Conservation (phyloP, 1,140 invertebrate species). For the Lepidurus apus region DNA sequence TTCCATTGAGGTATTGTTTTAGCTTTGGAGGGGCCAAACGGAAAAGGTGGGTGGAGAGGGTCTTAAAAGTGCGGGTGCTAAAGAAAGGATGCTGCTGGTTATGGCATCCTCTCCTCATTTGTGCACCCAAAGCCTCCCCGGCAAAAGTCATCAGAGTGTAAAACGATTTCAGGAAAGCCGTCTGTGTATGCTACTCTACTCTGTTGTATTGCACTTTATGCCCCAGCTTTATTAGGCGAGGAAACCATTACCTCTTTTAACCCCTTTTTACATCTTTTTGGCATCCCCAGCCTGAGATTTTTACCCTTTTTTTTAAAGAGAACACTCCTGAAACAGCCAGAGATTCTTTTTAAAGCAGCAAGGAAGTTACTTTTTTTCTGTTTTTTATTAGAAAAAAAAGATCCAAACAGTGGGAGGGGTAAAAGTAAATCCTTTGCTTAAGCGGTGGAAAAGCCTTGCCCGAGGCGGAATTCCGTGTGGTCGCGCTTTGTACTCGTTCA, state of each 20-base stretch:
- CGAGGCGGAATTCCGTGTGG: too few species aligned
- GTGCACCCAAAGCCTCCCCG: not conserved
- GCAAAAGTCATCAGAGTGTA: constrained; percentile 14
- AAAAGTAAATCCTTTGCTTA: too few species aligned
- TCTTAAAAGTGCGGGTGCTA: constrained; percentile 3
- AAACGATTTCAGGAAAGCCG: constrained; percentile 18
- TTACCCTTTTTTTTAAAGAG: not conserved
- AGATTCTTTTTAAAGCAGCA: not conserved
- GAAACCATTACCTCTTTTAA: not conserved
- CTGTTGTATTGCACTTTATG: constrained; percentile 19
- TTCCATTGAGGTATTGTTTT: constrained; percentile 15
- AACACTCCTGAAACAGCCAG: too few species aligned
- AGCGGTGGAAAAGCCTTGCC: too few species aligned
- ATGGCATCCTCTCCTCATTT: constrained; percentile 9
- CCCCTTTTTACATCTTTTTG: not conserved
- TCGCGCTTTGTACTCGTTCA: too few species aligned
- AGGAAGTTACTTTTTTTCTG: not conserved
- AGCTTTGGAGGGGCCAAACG: not conserved
- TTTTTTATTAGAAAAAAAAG: too few species aligned
- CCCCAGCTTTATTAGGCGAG: constrained; percentile 19
- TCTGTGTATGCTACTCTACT: constrained; percentile 15
- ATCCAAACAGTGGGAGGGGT: too few species aligned
- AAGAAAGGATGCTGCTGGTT: not conserved
- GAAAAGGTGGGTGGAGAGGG: not conserved
- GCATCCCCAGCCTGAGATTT: not conserved